Conservation (phyloP, 2,113 vertebrate genomes). For the Hippocampus comes region DNA sequence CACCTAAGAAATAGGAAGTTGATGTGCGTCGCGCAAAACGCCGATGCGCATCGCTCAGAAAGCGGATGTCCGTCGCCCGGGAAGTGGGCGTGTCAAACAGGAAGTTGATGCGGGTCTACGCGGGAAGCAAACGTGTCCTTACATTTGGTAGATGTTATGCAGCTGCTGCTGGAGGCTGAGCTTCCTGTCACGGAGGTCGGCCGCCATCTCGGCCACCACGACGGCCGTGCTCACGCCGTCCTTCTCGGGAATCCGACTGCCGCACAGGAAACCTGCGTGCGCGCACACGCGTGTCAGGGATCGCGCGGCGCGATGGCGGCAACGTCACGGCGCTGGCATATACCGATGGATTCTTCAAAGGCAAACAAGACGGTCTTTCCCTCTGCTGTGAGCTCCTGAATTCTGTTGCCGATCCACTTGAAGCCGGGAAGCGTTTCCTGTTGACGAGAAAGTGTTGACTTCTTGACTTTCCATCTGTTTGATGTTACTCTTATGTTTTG, state of each 20-base stretch:
- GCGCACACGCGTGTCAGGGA: neutral
- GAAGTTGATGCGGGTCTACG: neutral
- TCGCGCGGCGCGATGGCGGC: neutral
- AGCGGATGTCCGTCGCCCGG: too few relatives aligned
- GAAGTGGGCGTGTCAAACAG: neutral
- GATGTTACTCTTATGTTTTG: too few relatives aligned
- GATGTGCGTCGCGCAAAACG: neutral
- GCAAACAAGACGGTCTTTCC: slow-evolving; percentile 87
- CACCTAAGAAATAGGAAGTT: neutral
- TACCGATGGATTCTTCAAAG: slow-evolving; percentile 97
- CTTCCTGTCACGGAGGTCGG: slow-evolving; percentile 76
- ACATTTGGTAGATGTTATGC: slow-evolving; percentile 81
- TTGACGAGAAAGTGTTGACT: neutral
- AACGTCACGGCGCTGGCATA: slow-evolving; percentile 4
- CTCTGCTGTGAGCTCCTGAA: slow-evolving; percentile 78
- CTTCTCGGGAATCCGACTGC: slow-evolving; percentile 85
- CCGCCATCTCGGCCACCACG: slow-evolving; percentile 87
- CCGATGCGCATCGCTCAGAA: neutral
- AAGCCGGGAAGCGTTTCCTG: slow-evolving; percentile 97
- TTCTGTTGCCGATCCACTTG: slow-evolving; percentile 93
- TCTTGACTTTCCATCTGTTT: neutral
- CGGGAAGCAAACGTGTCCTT: slow-evolving; percentile 28
- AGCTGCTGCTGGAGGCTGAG: slow-evolving; percentile 81
- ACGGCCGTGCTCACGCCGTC: slow-evolving; percentile 91
- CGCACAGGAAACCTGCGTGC: slow-evolving; percentile 87